Percentiles rank a stretch among this genome's conserved stretches.
These are phyloP conservation scores for Geotria australis DNA, from an alignment of 2,797 vertebrate species.

Conservation along the genomic window DNA sequence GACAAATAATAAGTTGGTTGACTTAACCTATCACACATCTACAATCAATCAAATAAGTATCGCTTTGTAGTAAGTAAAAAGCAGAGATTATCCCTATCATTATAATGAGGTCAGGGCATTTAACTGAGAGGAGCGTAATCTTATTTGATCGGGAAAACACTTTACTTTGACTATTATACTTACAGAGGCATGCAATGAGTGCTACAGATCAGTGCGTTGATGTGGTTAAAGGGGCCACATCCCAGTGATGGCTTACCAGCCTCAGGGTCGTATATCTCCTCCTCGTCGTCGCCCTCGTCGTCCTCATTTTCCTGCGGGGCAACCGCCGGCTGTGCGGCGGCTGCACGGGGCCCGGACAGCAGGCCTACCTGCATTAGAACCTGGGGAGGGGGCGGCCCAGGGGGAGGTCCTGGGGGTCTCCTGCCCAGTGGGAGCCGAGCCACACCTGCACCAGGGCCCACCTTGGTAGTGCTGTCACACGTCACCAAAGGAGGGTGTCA, in stretches of 20 bases:
- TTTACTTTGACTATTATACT: too few species aligned
- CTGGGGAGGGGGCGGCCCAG: slow-evolving; percentile 68
- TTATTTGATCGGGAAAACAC: too few species aligned
- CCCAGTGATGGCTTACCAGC: slow-evolving; percentile 14
- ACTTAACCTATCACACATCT: too few species aligned
- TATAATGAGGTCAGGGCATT: too few species aligned
- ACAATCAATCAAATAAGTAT: too few species aligned
- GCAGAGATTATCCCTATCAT: too few species aligned
- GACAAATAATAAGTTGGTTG: too few species aligned
- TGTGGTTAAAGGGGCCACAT: neutral
- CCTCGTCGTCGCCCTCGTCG: slow-evolving; percentile 18
- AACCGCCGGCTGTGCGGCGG: slow-evolving; percentile 16
- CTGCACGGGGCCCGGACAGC: slow-evolving; percentile 40
- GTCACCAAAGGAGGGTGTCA: too few species aligned
- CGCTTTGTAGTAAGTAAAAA: too few species aligned
- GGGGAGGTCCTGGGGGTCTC: slow-evolving; percentile 76
- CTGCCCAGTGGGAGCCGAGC: slow-evolving; percentile 64
- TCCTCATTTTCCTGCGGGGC: slow-evolving; percentile 23
- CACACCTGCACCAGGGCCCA: slow-evolving; percentile 27
- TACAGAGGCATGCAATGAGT: too few species aligned
- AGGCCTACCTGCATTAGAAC: slow-evolving; percentile 19
- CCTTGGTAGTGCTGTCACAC: neutral
- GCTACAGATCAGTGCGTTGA: too few species aligned
- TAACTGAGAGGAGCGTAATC: too few species aligned
- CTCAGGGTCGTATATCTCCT: slow-evolving; percentile 21